A percentile compares a stretch with the other conserved stretches of the same genome.
phyloP scores from a whole-genome alignment of 2,888 invertebrate genomes.

The Amphipyra tragopoginis region DNA sequence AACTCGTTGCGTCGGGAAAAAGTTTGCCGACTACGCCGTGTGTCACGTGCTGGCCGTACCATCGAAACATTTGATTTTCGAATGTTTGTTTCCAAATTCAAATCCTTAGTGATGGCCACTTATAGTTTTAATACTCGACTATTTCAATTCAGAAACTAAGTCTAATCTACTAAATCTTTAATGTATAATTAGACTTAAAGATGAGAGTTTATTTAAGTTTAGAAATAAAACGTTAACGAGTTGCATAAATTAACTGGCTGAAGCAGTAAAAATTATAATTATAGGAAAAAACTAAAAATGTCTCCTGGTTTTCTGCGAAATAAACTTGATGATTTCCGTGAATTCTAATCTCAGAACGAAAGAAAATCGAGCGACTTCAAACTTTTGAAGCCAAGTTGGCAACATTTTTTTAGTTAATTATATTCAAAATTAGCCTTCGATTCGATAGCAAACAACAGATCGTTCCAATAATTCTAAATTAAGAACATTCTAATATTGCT shows the following conservation, averaged over 20 bases:
- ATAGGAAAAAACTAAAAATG: background rate
- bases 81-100: slow-evolving; percentile 44
- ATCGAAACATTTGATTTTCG: slow-evolving; percentile 57
- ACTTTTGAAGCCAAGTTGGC: background rate
- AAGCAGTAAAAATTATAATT: background rate
- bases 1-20: slow-evolving; percentile 78
- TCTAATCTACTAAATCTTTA: background rate
- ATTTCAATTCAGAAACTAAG: slow-evolving; percentile 5
- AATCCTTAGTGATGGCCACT: slow-evolving; percentile 32
- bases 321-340: slow-evolving; percentile 13
- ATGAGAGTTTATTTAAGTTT: background rate
- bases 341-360: slow-evolving; percentile 15
- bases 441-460: slow-evolving; percentile 7
- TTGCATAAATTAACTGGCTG: background rate
- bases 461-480: slow-evolving; percentile 17
- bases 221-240: slow-evolving; percentile 8
- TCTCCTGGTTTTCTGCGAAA: background rate
- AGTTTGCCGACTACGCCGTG: slow-evolving; percentile 78
- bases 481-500: slow-evolving; percentile 9
- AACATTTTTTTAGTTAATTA: slow-evolving; percentile 23
- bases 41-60: slow-evolving; percentile 61
- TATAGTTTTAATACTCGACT: slow-evolving; percentile 14
- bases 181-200: background rate
- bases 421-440: background rate
- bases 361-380: background rate